Evolutionary conservation across 2,888 invertebrate genomes (phyloP).

Genomic region (Zaprionus bogoriensis): DNA sequence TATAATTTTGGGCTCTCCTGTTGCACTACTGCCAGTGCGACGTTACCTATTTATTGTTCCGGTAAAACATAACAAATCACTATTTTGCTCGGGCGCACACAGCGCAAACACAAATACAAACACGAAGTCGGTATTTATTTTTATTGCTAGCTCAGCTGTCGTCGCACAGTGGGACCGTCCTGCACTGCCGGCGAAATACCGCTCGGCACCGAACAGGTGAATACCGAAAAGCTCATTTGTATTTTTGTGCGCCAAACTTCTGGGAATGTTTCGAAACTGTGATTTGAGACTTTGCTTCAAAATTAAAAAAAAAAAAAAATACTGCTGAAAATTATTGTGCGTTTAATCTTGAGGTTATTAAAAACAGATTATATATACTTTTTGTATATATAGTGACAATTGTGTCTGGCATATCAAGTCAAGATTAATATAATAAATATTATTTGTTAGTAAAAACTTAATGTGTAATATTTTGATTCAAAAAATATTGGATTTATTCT

Average conservation of each 20-base stretch:
- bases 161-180: constrained; percentile 16
- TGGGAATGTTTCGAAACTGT: neutral
- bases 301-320: neutral
- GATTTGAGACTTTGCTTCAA: neutral
- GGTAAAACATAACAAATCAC: constrained; percentile 35
- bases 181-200: neutral
- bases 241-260: neutral
- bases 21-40: neutral
- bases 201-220: neutral
- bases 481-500: no score
- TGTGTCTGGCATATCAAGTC: no score
- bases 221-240: neutral
- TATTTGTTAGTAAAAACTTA: no score
- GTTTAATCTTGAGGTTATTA: no score
- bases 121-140: constrained; percentile 52
- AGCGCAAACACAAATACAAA: constrained; percentile 28
- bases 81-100: constrained; percentile 14
- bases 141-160: constrained; percentile 48
- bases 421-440: no score
- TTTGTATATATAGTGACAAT: no score
- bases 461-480: no score
- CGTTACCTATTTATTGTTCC: constrained; percentile 33
- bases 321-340: neutral
- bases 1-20: neutral
- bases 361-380: no score